Base-by-base conservation (phyloP, 2,113 vertebrate species). In the Hydrochoerus hydrochaeris region DNA sequence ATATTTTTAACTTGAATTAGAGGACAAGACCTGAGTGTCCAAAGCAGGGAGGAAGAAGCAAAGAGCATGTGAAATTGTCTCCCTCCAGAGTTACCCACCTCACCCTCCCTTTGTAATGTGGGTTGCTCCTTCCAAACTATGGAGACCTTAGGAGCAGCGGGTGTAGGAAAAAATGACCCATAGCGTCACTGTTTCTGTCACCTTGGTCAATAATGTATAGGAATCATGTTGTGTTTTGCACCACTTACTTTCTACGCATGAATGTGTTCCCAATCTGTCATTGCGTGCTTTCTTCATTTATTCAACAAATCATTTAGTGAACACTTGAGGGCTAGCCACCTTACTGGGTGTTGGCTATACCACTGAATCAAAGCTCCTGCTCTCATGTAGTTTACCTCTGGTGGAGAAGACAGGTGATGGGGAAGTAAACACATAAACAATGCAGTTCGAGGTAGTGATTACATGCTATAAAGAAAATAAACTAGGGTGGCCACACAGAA, bases 401-500 rank as follows among this genome's bases (percentile, higher is more conserved):
- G 85, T 86, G 85, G 90, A 91, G 91, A 49, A 71, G 87, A 84
- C 67, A 46, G 91, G 30, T 41, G 73, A 85, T 81, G 67, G 90
- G 71, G 71, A 80, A 95, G 93, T 87, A 93, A 90, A 91, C 84
- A 82, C 63, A 81, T 88, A 94, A 83, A 71, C 92, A 78, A 54
- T 2, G 96, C 97, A 98, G 97, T 97, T 60, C 90, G 89, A 91
- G 69, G 7, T 97, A 97, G 97, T 96, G 88, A 80, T 93, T 95
- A 89, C 95, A 83, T 95, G 93, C 91, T 97, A 98, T 82, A 89
- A 95, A 96, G 96, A 97, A 90, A 88, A 97, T 96, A 95, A 96
- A 93, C 91, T 95, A 91, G 97, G 94, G 91, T 86, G 96, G 60
- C 44, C 41, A n/a, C 63, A 58, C 96, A 94, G 96, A 16, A 52